A percentile compares a stretch with the other conserved stretches of the same genome.
Evolutionary conservation across 2,888 invertebrate genomes (phyloP).

Genomic region (Bimastos eiseni): DNA sequence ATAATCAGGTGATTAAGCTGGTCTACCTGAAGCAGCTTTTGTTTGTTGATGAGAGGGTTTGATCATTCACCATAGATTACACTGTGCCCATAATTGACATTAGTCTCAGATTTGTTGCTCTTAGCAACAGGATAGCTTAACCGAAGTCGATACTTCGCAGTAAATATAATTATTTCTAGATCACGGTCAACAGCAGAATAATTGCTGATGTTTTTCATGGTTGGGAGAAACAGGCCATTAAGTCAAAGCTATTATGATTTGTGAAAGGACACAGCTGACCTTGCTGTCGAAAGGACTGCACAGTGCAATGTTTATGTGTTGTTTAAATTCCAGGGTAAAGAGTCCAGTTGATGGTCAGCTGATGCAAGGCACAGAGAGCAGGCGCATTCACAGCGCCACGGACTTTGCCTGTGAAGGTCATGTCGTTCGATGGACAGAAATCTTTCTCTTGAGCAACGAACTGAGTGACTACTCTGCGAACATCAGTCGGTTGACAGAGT

Average conservation of each 20-base stretch:
- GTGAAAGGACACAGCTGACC: neutral
- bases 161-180: neutral
- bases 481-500: conserved; percentile 76
- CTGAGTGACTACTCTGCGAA: conserved; percentile 70
- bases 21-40: neutral
- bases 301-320: neutral
- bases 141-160: neutral
- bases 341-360: conserved; percentile 75
- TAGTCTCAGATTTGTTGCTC: neutral
- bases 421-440: conserved; percentile 79
- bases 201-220: neutral
- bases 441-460: conserved; percentile 73
- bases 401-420: conserved; percentile 70
- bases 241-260: too few species aligned
- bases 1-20: neutral
- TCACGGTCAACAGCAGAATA: neutral
- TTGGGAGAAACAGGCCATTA: too few species aligned
- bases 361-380: conserved; percentile 77
- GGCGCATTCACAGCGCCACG: conserved; percentile 77
- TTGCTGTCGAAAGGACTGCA: neutral
- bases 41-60: neutral
- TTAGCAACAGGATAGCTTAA: neutral
- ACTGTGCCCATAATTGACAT: neutral
- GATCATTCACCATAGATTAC: neutral
- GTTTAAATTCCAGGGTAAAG: conserved; percentile 68